Evolutionary conservation across 2,113 vertebrate species (phyloP).

Genomic region (Meles meles): DNA sequence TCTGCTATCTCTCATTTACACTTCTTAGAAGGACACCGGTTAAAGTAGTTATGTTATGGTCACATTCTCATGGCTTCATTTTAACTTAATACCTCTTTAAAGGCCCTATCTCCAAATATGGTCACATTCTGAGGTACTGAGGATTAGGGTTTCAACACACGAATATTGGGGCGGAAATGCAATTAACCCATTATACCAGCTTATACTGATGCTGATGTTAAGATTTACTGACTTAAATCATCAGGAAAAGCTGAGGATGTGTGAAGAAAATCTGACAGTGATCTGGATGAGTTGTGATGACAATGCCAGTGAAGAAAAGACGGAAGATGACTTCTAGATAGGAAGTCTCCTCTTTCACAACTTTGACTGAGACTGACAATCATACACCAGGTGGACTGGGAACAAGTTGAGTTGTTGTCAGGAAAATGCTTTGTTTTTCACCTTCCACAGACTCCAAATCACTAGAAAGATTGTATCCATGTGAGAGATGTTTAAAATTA

Average conservation of each 20-base stretch:
- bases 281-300: not conserved
- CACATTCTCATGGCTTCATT: not conserved
- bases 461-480: not conserved
- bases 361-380: not conserved
- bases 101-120: not conserved
- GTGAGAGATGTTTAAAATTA: not conserved
- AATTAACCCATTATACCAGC: not conserved
- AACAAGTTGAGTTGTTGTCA: not conserved
- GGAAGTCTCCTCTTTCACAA: not conserved
- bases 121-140: not conserved
- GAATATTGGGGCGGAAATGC: not conserved
- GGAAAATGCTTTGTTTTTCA: not conserved
- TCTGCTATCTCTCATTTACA: not conserved
- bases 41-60: not conserved
- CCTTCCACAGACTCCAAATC: not conserved
- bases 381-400: rapidly evolving
- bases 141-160: not conserved
- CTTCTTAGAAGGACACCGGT: not conserved
- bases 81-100: not conserved
- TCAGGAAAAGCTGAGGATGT: not conserved
- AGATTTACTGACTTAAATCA: not conserved
- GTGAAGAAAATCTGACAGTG: not conserved
- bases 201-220: not conserved
- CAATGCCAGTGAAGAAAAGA: not conserved
- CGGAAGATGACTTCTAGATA: not conserved